Conservation (phyloP, 1,140 invertebrate genomes). For the Ceratoteleas bidentatus region DNA sequence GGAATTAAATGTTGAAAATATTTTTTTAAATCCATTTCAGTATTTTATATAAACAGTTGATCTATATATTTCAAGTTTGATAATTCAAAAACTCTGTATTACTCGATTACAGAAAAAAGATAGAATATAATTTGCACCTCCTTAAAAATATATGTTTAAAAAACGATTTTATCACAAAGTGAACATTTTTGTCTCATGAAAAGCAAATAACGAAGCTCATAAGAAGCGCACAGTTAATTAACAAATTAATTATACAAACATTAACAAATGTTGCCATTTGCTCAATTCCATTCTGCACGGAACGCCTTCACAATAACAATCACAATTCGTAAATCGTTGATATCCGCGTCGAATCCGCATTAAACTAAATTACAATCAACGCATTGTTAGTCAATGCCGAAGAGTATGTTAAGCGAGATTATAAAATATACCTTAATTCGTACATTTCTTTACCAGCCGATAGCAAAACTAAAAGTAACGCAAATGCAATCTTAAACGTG, state of each 20-base stretch:
- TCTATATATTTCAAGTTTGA: too few relatives aligned
- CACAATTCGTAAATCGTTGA: conserved; percentile 22
- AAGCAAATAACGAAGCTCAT: conserved; percentile 10
- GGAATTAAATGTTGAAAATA: too few relatives aligned
- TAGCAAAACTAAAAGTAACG: background rate
- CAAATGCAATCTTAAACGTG: background rate
- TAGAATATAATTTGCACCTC: too few relatives aligned
- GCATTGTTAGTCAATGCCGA: conserved; percentile 4
- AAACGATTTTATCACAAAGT: too few relatives aligned
- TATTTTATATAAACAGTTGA: too few relatives aligned
- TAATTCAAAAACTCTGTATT: too few relatives aligned
- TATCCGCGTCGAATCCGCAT: background rate
- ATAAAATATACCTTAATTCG: conserved; percentile 18
- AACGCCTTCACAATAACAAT: conserved; percentile 10
- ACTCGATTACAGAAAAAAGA: too few relatives aligned
- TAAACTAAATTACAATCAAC: conserved; percentile 31
- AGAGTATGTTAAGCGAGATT: conserved; percentile 20
- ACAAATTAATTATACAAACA: conserved; percentile 11
- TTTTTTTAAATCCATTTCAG: too few relatives aligned
- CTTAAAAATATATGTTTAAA: too few relatives aligned
- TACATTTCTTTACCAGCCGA: background rate
- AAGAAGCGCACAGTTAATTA: background rate
- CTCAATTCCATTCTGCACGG: conserved; percentile 15
- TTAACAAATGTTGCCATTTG: background rate
- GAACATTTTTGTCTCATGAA: background rate